Evolutionary conservation across 2,797 vertebrate species (phyloP).

Genomic region (Ctenosaura bakeri): DNA sequence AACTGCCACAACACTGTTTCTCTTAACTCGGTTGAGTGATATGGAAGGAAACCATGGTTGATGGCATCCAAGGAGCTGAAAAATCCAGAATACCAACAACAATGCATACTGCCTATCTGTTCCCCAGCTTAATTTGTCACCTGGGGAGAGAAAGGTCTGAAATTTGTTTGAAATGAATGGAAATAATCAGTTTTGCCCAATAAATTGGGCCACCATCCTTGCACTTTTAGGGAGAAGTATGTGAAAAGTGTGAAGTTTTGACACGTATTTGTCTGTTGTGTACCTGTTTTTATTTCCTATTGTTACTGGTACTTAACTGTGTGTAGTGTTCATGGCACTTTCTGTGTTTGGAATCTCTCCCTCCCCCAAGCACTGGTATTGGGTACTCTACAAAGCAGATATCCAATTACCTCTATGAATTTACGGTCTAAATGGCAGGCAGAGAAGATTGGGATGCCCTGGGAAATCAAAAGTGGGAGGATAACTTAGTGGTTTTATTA

Average conservation of each 20-base stretch:
- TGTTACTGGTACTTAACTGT: neutral
- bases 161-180: neutral
- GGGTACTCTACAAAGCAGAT: neutral
- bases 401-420: neutral
- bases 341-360: neutral
- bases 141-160: neutral
- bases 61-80: neutral
- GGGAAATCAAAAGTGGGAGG: conserved; percentile 37
- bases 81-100: neutral
- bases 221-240: neutral
- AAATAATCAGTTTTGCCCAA: neutral
- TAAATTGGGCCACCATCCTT: neutral
- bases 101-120: neutral
- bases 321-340: neutral
- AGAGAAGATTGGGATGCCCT: neutral
- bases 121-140: neutral
- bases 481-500: conserved; percentile 20
- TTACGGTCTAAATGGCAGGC: conserved; percentile 9
- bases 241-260: neutral
- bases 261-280: neutral
- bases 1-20: neutral
- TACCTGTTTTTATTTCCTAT: neutral
- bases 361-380: rapidly evolving
- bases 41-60: neutral
- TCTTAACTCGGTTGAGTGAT: neutral